These are phyloP conservation scores for Danio tinwini DNA, from an alignment of 2,797 vertebrate species.

Conservation along the genomic window DNA sequence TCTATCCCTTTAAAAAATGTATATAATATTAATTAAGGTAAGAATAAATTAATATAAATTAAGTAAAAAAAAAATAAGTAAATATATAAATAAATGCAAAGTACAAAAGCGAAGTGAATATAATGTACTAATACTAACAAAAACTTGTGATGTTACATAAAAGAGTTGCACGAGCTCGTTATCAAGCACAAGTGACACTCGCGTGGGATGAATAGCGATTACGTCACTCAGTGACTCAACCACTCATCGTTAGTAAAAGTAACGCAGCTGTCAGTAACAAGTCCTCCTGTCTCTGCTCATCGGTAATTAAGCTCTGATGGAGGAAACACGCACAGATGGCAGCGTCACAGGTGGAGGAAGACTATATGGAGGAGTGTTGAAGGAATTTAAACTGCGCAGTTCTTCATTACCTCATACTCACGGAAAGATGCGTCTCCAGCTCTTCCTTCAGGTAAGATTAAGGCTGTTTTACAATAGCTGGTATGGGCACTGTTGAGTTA, in stretches of 20 bases:
- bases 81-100: background rate
- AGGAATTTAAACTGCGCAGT: constrained; percentile 27
- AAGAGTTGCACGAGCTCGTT: background rate
- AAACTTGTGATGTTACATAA: background rate
- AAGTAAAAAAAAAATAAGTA: too few relatives aligned
- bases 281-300: background rate
- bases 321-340: background rate
- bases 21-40: too few relatives aligned
- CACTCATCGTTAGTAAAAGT: constrained; percentile 26
- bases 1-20: too few relatives aligned
- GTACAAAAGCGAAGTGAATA: background rate
- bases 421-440: background rate
- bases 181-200: constrained; percentile 10
- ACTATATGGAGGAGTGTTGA: background rate
- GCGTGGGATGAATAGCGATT: constrained; percentile 29
- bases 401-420: background rate
- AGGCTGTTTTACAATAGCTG: background rate
- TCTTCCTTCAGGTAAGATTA: background rate
- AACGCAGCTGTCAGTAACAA: constrained; percentile 5
- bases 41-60: too few relatives aligned
- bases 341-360: background rate
- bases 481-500: background rate
- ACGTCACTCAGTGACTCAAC: constrained; percentile 35
- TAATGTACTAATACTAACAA: background rate
- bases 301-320: background rate